phyloP scores from a whole-genome alignment of 2,888 invertebrate genomes.

The Panzeria rudis region DNA sequence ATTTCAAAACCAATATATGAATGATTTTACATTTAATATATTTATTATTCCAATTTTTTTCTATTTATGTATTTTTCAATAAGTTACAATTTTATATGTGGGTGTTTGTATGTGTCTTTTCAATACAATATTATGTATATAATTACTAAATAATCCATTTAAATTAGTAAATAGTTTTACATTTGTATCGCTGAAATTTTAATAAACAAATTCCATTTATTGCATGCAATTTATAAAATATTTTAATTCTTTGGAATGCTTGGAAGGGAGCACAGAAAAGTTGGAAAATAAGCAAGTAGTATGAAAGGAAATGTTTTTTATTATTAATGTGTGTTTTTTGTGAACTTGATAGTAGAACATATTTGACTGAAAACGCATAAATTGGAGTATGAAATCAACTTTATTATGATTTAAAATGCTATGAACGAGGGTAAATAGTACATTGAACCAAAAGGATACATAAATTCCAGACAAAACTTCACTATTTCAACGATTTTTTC shows the following conservation, averaged over 20 bases:
- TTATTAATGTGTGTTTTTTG: no score
- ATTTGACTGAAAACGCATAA: no score
- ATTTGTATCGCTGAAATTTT: neutral
- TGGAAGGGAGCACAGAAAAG: neutral
- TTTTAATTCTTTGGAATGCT: neutral
- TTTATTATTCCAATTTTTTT: conserved; percentile 45
- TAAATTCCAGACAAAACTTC: no score
- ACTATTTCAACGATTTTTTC: no score
- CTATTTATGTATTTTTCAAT: conserved; percentile 55
- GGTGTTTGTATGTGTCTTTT: neutral
- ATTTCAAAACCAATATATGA: neutral
- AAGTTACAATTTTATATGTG: conserved; percentile 54
- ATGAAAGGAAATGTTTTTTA: no score
- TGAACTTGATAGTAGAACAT: no score
- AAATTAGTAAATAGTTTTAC: conserved; percentile 10
- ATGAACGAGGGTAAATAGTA: no score
- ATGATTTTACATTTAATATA: conserved; percentile 51
- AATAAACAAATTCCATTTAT: conserved; percentile 2
- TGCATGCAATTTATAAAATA: conserved; percentile 6
- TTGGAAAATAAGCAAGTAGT: no score
- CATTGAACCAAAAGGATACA: no score
- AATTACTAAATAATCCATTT: conserved; percentile 25
- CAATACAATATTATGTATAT: conserved; percentile 30
- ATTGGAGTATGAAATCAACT: no score
- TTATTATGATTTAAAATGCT: no score